Evolutionary conservation across 1,140 invertebrate species (phyloP).

Genomic region (Bombus pascuorum): DNA sequence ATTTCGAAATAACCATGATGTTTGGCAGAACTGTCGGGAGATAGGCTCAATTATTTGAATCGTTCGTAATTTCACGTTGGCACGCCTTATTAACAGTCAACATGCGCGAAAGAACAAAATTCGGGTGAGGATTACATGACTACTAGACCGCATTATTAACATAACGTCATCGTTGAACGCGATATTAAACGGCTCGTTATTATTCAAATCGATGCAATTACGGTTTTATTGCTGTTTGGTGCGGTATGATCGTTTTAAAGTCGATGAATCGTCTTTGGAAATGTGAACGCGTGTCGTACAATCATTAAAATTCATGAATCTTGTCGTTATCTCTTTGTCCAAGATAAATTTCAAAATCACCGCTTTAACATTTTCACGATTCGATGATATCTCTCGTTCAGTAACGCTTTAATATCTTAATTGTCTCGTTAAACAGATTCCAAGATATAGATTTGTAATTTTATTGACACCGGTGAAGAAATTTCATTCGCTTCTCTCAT

Average conservation of each 20-base stretch:
- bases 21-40: neutral
- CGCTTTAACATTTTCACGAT: slow-evolving; percentile 1
- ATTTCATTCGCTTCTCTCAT: neutral
- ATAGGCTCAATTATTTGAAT: neutral
- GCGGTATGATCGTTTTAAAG: neutral
- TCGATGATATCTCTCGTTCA: neutral
- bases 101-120: slow-evolving; percentile 17
- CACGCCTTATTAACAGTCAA: slow-evolving; percentile 27
- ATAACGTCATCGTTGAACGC: slow-evolving; percentile 15
- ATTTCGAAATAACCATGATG: neutral
- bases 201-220: slow-evolving; percentile 29
- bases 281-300: neutral
- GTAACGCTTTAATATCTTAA: neutral
- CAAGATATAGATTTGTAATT: neutral
- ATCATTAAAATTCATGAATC: neutral
- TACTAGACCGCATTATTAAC: slow-evolving; percentile 8
- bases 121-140: neutral
- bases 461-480: no score
- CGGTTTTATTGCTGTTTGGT: slow-evolving; percentile 12
- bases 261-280: neutral
- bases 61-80: neutral
- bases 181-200: slow-evolving; percentile 26
- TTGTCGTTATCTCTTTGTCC: neutral
- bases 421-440: neutral
- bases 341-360: neutral